Percentiles rank a stretch among this genome's conserved stretches.
phyloP scores from a whole-genome alignment of 1,140 invertebrate species.

The Neodiprion fabricii region DNA sequence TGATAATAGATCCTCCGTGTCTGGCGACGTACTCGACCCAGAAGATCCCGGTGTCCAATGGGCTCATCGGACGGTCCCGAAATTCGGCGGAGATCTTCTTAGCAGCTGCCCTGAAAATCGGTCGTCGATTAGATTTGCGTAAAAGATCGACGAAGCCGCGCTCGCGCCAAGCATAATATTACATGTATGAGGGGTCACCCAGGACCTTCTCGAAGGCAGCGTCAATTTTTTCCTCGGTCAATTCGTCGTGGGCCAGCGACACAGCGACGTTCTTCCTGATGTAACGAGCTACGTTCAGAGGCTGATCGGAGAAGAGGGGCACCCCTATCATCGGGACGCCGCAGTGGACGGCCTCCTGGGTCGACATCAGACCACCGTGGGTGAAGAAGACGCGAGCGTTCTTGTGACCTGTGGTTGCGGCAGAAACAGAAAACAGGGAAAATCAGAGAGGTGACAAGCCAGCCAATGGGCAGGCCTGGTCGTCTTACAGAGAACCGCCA shows the following conservation, averaged over 20 bases:
- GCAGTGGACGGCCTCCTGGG: slow-evolving; percentile 71
- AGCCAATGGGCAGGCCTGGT: background rate
- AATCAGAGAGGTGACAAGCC: slow-evolving; percentile 13
- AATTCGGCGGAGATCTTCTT: slow-evolving; percentile 48
- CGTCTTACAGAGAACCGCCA: slow-evolving; percentile 60
- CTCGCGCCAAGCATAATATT: slow-evolving; percentile 7
- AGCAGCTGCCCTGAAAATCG: slow-evolving; percentile 44
- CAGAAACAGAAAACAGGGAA: background rate
- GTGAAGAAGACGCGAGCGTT: slow-evolving; percentile 68
- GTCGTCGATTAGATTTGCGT: background rate
- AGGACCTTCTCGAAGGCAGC: slow-evolving; percentile 61
- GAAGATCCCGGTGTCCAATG: slow-evolving; percentile 53
- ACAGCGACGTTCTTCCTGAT: slow-evolving; percentile 38
- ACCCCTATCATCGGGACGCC: slow-evolving; percentile 71
- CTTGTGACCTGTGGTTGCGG: slow-evolving; percentile 46
- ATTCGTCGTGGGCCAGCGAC: slow-evolving; percentile 26
- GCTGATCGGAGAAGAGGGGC: slow-evolving; percentile 70
- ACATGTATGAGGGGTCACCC: slow-evolving; percentile 60
- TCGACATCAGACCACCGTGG: slow-evolving; percentile 71
- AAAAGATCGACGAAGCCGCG: background rate
- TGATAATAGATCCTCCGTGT: slow-evolving; percentile 50
- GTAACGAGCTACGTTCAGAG: slow-evolving; percentile 47
- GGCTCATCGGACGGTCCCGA: slow-evolving; percentile 49
- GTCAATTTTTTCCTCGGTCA: slow-evolving; percentile 57
- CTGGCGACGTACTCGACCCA: slow-evolving; percentile 60